Evolutionary conservation across 2,888 invertebrate species (phyloP).

Genomic region (Leucoptera coffeella): DNA sequence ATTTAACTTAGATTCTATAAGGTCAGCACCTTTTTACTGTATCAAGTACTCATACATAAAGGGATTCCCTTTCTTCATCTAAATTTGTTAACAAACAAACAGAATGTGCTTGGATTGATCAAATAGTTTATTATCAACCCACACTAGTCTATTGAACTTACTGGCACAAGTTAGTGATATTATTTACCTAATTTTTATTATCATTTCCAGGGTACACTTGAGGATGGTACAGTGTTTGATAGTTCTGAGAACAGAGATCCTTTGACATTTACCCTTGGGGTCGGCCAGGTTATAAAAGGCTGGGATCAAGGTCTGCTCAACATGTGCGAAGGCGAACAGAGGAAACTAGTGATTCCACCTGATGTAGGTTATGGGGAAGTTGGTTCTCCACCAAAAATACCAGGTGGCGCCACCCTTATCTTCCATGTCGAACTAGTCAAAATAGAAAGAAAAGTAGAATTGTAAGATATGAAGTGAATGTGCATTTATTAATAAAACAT

Average conservation of each 20-base stretch:
- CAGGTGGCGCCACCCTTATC: conserved; percentile 69
- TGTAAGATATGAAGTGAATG: conserved; percentile 15
- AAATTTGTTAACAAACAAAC: no score
- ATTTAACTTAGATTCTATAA: no score
- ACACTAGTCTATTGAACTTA: no score
- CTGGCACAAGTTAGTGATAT: no score
- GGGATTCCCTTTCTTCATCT: no score
- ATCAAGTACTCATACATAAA: no score
- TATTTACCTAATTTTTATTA: no score
- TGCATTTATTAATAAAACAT: not conserved
- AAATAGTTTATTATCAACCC: no score
- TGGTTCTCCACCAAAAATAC: conserved; percentile 81
- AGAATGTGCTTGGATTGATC: no score
- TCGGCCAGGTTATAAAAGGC: conserved; percentile 83
- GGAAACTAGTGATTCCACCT: conserved; percentile 79
- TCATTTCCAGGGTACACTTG: conserved; percentile 68
- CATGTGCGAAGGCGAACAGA: conserved; percentile 84
- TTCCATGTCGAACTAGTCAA: conserved; percentile 77
- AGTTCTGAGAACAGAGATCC: conserved; percentile 71
- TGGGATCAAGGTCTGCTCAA: conserved; percentile 87
- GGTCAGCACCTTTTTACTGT: no score
- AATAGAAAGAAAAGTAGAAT: conserved; percentile 61
- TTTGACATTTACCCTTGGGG: conserved; percentile 74
- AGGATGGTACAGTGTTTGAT: conserved; percentile 83
- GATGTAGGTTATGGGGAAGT: conserved; percentile 78